phyloP scores from a whole-genome alignment of 1,140 invertebrate species.

The Tetramorium parvispinum region DNA sequence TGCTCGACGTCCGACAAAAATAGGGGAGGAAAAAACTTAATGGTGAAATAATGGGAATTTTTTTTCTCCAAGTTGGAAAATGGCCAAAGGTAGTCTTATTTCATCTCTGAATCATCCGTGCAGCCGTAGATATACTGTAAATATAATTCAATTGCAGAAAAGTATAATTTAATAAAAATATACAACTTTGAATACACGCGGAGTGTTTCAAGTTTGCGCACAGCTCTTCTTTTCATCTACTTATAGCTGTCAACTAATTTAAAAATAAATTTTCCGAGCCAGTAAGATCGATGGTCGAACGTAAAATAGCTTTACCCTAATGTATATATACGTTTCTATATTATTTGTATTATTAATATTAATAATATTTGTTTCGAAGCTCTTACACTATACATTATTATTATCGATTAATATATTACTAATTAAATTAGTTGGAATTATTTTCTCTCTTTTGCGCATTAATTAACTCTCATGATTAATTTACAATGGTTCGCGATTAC shows the following conservation, averaged over 20 bases:
- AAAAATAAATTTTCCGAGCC: slow-evolving; percentile 20
- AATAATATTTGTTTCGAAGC: slow-evolving; percentile 3
- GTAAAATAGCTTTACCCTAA: neutral
- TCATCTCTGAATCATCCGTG: slow-evolving; percentile 49
- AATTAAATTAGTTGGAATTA: neutral
- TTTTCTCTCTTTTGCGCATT: neutral
- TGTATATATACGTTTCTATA: neutral
- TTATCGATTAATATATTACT: slow-evolving; percentile 12
- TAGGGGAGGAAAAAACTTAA: slow-evolving; percentile 71
- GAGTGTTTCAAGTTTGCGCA: neutral
- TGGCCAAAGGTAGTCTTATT: slow-evolving; percentile 68
- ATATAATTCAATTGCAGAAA: slow-evolving; percentile 32
- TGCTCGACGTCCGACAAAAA: slow-evolving; percentile 50
- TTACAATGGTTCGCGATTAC: neutral
- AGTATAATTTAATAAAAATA: slow-evolving; percentile 20
- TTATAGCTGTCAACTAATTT: neutral
- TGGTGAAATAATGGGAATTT: slow-evolving; percentile 75
- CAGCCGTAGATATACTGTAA: neutral
- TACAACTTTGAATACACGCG: neutral
- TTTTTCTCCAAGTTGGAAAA: slow-evolving; percentile 69
- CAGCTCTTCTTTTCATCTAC: neutral
- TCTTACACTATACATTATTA: neutral
- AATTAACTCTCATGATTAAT: slow-evolving; percentile 41
- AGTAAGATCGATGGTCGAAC: neutral
- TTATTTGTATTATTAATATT: neutral